These are phyloP conservation scores for Lordiphosa clarofinis DNA, from an alignment of 1,140 invertebrate species.

Conservation along the genomic window DNA sequence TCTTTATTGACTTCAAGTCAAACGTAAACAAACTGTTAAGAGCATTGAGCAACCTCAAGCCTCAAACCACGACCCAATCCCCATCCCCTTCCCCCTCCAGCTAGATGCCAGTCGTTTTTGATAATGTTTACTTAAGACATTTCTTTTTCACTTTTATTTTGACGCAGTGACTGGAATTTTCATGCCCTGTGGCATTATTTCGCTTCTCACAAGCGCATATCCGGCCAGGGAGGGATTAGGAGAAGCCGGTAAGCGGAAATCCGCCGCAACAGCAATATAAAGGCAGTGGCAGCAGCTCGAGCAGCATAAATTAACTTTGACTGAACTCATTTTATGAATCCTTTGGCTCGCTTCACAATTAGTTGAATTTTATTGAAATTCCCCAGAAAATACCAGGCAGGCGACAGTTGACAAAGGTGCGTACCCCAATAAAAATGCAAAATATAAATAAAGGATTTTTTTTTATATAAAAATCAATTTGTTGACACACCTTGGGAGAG, in stretches of 20 bases:
- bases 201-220: slow-evolving; percentile 2
- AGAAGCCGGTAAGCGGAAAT: slow-evolving; percentile 28
- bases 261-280: slow-evolving; percentile 27
- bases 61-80: too few species aligned
- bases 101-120: slow-evolving; percentile 6
- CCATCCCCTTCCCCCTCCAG: too few species aligned
- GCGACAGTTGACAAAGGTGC: slow-evolving; percentile 32
- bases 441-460: too few species aligned
- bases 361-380: slow-evolving; percentile 1
- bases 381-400: slow-evolving; percentile 9
- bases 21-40: too few species aligned
- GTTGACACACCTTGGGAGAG: slow-evolving; percentile 1
- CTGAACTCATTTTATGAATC: neutral
- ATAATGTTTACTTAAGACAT: slow-evolving; percentile 10
- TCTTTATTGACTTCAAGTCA: too few species aligned
- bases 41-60: too few species aligned
- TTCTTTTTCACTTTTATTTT: slow-evolving; percentile 4
- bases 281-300: slow-evolving; percentile 19
- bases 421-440: too few species aligned
- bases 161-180: slow-evolving; percentile 7
- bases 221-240: slow-evolving; percentile 15
- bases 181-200: slow-evolving; percentile 6
- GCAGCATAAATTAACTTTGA: neutral
- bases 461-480: slow-evolving; percentile 3
- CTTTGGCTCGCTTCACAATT: slow-evolving; percentile 2